These are phyloP conservation scores for Lottia gigantea DNA, from an alignment of 2,888 invertebrate genomes.

Conservation along the genomic window DNA sequence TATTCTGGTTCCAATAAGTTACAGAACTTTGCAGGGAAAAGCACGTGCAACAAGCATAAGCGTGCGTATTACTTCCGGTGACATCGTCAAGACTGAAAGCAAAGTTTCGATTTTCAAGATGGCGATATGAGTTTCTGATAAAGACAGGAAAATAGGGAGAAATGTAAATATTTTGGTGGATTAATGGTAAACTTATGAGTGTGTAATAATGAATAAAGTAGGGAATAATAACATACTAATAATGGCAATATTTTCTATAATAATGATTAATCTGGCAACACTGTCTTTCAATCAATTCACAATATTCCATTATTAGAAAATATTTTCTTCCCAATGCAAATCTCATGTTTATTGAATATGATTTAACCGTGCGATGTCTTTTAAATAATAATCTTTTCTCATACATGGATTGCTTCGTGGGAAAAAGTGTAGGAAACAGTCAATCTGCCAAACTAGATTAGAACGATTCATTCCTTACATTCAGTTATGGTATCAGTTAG, in stretches of 20 bases:
- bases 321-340: too few species aligned
- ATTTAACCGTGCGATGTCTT: too few species aligned
- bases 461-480: too few species aligned
- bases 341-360: too few species aligned
- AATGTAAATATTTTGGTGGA: slow-evolving; percentile 18
- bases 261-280: too few species aligned
- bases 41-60: slow-evolving; percentile 8
- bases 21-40: not conserved
- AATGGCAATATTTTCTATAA: not conserved
- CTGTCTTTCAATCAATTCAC: too few species aligned
- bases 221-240: not conserved
- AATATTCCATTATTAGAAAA: too few species aligned
- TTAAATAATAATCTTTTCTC: too few species aligned
- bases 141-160: slow-evolving; percentile 17
- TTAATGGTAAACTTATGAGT: slow-evolving; percentile 8
- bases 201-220: not conserved
- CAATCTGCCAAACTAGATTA: too few species aligned
- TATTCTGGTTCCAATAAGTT: slow-evolving; percentile 4
- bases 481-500: too few species aligned
- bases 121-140: slow-evolving; percentile 16
- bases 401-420: too few species aligned
- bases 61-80: slow-evolving; percentile 5
- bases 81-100: slow-evolving; percentile 2
- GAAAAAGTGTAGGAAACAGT: too few species aligned
- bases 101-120: slow-evolving; percentile 15